phyloP scores from a whole-genome alignment of 2,113 vertebrate genomes.

The Hymenochirus boettgeri region DNA sequence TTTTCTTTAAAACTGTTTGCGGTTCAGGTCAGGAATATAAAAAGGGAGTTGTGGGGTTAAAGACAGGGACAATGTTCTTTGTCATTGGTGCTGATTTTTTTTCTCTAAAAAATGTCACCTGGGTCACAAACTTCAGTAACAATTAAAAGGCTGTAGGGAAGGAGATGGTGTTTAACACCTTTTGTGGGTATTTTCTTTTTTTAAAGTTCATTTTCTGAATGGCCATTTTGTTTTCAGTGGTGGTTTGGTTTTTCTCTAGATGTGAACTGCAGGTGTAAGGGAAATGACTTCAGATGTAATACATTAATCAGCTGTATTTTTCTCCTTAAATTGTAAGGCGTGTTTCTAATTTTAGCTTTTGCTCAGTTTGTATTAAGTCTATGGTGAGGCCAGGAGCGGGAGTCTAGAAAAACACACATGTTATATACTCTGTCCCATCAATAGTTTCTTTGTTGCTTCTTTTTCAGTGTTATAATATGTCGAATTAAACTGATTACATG shows the following conservation, averaged over 20 bases:
- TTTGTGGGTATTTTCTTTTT: conserved; percentile 45
- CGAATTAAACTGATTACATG: conserved; percentile 40
- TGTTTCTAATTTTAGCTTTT: conserved; percentile 37
- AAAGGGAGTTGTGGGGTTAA: too few relatives aligned
- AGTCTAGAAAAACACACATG: conserved; percentile 37
- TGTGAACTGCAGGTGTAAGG: conserved; percentile 51
- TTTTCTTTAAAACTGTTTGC: too few relatives aligned
- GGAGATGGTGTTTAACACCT: too few relatives aligned
- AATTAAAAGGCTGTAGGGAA: too few relatives aligned
- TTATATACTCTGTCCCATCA: conserved; percentile 25
- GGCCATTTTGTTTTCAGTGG: conserved; percentile 49
- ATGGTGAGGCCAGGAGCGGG: conserved; percentile 24
- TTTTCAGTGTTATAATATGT: conserved; percentile 35
- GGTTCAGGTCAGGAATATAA: too few relatives aligned
- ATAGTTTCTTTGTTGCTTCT: conserved; percentile 38
- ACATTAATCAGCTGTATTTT: conserved; percentile 49
- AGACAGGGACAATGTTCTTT: too few relatives aligned
- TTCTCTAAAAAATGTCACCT: too few relatives aligned
- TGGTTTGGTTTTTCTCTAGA: conserved; percentile 51
- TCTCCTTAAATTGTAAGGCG: conserved; percentile 40
- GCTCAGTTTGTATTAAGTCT: conserved; percentile 32
- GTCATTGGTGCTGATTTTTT: too few relatives aligned
- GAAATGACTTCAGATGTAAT: conserved; percentile 59
- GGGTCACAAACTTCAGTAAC: too few relatives aligned
- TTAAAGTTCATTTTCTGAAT: conserved; percentile 50